These are phyloP conservation scores for Aspidoscelis tigris DNA, from an alignment of 2,113 vertebrate genomes.

Conservation along the genomic window DNA sequence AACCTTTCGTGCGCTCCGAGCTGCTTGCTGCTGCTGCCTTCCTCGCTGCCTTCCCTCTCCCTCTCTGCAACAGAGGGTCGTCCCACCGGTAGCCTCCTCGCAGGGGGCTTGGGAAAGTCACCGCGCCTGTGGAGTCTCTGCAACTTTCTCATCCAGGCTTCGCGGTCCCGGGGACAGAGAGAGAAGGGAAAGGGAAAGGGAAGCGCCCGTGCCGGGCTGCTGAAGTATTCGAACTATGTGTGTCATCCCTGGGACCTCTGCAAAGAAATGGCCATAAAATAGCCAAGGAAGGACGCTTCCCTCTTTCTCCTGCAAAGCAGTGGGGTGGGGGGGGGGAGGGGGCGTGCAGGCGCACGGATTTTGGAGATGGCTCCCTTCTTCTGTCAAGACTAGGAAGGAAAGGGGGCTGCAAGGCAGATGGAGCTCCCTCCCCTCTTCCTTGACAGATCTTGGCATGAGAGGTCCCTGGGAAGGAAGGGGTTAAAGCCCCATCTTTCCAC, in stretches of 20 bases:
- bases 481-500: conserved; percentile 10
- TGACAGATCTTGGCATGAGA: neutral
- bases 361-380: neutral
- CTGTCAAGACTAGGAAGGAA: neutral
- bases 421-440: neutral
- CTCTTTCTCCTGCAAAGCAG: neutral
- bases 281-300: neutral
- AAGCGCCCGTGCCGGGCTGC: conserved; percentile 13
- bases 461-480: conserved; percentile 17
- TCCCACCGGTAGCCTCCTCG: neutral
- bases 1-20: too few relatives aligned
- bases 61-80: neutral
- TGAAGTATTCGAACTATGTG: conserved; percentile 33
- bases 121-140: neutral
- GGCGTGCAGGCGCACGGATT: too few relatives aligned
- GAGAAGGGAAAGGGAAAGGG: conserved; percentile 6
- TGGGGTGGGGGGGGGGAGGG: neutral
- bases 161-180: neutral
- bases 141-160: conserved; percentile 46
- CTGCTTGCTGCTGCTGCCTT: neutral
- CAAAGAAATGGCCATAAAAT: neutral
- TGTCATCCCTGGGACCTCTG: conserved; percentile 39
- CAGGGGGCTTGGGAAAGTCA: neutral
- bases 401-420: neutral
- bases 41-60: neutral